A percentile compares a stretch with the other conserved stretches of the same genome.
Evolutionary conservation across 2,797 vertebrate species (phyloP).

Genomic region (Typhlichthys eigenmanni): DNA sequence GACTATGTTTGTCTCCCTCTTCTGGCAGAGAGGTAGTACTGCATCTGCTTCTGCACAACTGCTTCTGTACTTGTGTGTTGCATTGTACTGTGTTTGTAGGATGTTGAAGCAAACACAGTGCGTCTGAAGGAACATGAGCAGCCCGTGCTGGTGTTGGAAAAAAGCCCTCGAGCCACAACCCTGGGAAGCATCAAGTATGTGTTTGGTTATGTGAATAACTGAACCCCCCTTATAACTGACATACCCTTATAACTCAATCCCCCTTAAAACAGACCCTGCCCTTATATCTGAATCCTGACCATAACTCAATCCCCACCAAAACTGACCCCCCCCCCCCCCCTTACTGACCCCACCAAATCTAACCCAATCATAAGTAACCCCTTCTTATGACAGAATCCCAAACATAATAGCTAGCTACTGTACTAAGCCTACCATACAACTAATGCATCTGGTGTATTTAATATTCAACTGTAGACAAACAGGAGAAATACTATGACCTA

Average conservation of each 20-base stretch:
- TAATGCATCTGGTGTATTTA: background rate
- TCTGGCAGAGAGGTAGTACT: constrained; percentile 32
- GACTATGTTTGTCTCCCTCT: constrained; percentile 55
- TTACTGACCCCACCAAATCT: too few relatives aligned
- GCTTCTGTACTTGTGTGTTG: constrained; percentile 10
- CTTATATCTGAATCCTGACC: too few relatives aligned
- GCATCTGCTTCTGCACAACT: background rate
- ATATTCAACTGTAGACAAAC: background rate
- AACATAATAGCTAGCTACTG: background rate
- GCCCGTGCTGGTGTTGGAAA: constrained; percentile 95
- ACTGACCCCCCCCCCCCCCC: too few relatives aligned
- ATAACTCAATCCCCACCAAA: too few relatives aligned
- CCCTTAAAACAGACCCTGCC: too few relatives aligned
- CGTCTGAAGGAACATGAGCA: constrained; percentile 97
- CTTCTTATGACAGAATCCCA: too few relatives aligned
- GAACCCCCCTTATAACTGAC: background rate
- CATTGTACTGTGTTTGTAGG: constrained; percentile 73
- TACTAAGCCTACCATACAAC: background rate
- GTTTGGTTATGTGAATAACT: constrained; percentile 6
- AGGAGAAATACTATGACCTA: too few relatives aligned
- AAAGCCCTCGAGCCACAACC: constrained; percentile 88
- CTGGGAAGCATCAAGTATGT: constrained; percentile 85
- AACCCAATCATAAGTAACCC: too few relatives aligned
- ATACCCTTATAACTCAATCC: too few relatives aligned
- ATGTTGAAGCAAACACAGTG: constrained; percentile 98